Evolutionary conservation across 2,888 invertebrate species (phyloP).

Genomic region (Oxyteleia sp.): DNA sequence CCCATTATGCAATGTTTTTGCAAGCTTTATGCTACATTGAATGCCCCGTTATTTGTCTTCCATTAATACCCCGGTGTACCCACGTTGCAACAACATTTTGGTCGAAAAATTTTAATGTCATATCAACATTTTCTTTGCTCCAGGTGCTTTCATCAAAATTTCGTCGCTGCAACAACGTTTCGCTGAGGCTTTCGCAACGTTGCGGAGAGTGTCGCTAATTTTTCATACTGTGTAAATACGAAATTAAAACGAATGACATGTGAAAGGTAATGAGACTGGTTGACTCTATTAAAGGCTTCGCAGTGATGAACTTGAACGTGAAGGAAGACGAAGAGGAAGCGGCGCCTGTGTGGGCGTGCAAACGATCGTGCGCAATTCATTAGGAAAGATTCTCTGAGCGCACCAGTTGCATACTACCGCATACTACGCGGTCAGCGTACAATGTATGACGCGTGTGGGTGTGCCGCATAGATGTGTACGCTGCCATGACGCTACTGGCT

Average conservation of each 20-base stretch:
- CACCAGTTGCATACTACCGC: conserved; percentile 73
- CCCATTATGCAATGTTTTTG: conserved; percentile 2
- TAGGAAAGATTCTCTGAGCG: conserved; percentile 73
- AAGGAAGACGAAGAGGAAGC: conserved; percentile 68
- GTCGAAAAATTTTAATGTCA: conserved; percentile 1
- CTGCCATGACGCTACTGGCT: no score
- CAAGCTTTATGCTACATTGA: not conserved
- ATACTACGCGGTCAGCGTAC: conserved; percentile 72
- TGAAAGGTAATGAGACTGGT: conserved; percentile 66
- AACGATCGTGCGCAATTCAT: conserved; percentile 74
- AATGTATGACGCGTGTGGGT: conserved; percentile 65
- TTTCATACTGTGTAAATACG: not conserved
- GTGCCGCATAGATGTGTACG: conserved; percentile 65
- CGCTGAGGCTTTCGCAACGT: not conserved
- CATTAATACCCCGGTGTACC: not conserved
- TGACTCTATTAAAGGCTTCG: conserved; percentile 67
- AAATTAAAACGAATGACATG: conserved; percentile 40
- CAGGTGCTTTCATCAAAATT: not conserved
- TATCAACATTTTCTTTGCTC: not conserved
- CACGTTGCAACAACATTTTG: not conserved
- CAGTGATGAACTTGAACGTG: conserved; percentile 73
- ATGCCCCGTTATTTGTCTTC: not conserved
- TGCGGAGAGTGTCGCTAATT: not conserved
- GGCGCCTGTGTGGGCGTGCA: conserved; percentile 61
- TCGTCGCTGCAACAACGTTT: not conserved